Evolutionary conservation across 1,140 invertebrate species (phyloP).

Genomic region (Polypedilum vanderplanki): DNA sequence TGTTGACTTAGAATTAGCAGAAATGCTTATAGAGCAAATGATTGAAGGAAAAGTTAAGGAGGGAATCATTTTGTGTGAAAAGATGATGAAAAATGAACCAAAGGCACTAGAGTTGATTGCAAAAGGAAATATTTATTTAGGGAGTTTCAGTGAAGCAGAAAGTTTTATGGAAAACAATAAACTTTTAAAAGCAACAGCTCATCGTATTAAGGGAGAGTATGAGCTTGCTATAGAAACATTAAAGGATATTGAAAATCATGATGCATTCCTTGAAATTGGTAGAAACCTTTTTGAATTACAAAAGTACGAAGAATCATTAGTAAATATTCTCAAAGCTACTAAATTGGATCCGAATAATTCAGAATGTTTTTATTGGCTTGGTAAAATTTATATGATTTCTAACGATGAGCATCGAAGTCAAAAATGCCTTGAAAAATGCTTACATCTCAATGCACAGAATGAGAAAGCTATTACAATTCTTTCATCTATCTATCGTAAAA

Average conservation of each 20-base stretch:
- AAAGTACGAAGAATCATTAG: constrained; percentile 54
- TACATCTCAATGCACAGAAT: constrained; percentile 61
- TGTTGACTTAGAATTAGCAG: constrained; percentile 37
- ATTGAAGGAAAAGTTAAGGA: constrained; percentile 34
- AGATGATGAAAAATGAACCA: constrained; percentile 40
- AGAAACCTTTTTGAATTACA: constrained; percentile 57
- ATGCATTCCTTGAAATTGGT: constrained; percentile 54
- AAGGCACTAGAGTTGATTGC: constrained; percentile 33
- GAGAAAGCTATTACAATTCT: constrained; percentile 61
- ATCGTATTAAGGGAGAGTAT: constrained; percentile 40
- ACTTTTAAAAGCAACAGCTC: neutral
- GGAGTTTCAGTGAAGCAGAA: neutral
- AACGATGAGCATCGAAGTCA: constrained; percentile 60
- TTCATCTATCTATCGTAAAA: constrained; percentile 63
- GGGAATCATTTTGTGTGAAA: constrained; percentile 37
- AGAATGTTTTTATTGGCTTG: constrained; percentile 67
- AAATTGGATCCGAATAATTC: constrained; percentile 64
- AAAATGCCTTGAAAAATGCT: constrained; percentile 76
- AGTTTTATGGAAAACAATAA: neutral
- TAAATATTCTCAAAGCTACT: constrained; percentile 63
- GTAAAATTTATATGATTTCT: constrained; percentile 59
- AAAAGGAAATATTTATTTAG: neutral
- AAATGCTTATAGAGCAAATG: constrained; percentile 21
- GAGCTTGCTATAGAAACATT: constrained; percentile 50
- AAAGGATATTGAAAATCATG: constrained; percentile 43